Evolutionary conservation across 2,888 invertebrate genomes (phyloP).

Genomic region (Cistogaster globosa): DNA sequence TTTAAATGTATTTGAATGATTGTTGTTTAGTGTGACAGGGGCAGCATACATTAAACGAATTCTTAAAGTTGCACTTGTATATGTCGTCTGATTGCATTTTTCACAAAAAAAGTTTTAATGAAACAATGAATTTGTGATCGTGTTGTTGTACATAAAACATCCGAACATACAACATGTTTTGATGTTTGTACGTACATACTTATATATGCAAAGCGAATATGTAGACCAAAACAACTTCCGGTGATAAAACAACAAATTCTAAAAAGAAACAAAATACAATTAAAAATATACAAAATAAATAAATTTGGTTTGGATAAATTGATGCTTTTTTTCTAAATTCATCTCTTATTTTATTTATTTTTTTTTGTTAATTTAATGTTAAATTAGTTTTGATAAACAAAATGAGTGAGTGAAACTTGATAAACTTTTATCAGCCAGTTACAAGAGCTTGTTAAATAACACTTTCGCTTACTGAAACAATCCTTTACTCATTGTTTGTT

Average conservation of each 20-base stretch:
- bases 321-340: slow-evolving; percentile 34
- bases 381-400: slow-evolving; percentile 28
- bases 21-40: background rate
- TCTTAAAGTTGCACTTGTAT: background rate
- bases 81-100: slow-evolving; percentile 21
- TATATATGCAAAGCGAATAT: slow-evolving; percentile 50
- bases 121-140: slow-evolving; percentile 51
- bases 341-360: background rate
- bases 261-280: slow-evolving; percentile 34
- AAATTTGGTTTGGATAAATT: slow-evolving; percentile 43
- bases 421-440: slow-evolving; percentile 4
- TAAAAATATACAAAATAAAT: slow-evolving; percentile 26
- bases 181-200: background rate
- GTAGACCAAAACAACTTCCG: slow-evolving; percentile 74
- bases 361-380: background rate
- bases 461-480: background rate
- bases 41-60: slow-evolving; percentile 5
- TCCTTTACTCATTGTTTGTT: background rate
- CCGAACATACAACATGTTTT: background rate
- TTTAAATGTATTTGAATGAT: background rate
- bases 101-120: slow-evolving; percentile 36
- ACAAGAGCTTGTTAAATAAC: background rate
- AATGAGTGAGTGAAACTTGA: slow-evolving; percentile 35
- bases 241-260: slow-evolving; percentile 72
- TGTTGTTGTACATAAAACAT: background rate